Conservation (phyloP, 2,888 invertebrate genomes). For the Pristionchus mayeri region DNA sequence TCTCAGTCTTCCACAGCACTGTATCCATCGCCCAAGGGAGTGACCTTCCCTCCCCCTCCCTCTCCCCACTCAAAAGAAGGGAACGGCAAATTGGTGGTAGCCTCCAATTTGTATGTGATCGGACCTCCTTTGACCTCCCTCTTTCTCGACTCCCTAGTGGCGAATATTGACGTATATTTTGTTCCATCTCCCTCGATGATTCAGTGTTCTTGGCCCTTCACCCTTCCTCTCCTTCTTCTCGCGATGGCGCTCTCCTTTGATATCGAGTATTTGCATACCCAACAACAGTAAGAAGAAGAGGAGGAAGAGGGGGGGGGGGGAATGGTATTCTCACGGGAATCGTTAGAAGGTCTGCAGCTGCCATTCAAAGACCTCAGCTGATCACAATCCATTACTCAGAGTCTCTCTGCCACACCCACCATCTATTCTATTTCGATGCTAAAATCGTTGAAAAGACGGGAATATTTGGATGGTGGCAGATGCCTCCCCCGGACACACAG, state of each 20-base stretch:
- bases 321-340: slow-evolving; percentile 39
- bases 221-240: slow-evolving; percentile 4
- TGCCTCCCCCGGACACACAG: neutral
- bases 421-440: too few relatives aligned
- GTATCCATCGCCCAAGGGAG: neutral
- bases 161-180: neutral
- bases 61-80: neutral
- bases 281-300: slow-evolving; percentile 31
- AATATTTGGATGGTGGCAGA: neutral
- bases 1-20: too few relatives aligned
- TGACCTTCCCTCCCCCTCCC: slow-evolving; percentile 7
- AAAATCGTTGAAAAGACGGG: neutral
- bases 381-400: too few relatives aligned
- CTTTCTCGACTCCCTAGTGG: neutral
- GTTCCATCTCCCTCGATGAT: neutral
- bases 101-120: slow-evolving; percentile 1
- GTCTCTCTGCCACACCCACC: too few relatives aligned
- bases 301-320: neutral
- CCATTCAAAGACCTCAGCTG: too few relatives aligned
- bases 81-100: neutral
- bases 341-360: neutral
- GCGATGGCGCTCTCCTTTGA: neutral
- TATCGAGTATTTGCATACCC: slow-evolving; percentile 38
- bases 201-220: slow-evolving; percentile 24
- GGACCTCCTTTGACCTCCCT: slow-evolving; percentile 18